Evolutionary conservation across 1,140 invertebrate genomes (phyloP).

Genomic region (Achroia grisella): DNA sequence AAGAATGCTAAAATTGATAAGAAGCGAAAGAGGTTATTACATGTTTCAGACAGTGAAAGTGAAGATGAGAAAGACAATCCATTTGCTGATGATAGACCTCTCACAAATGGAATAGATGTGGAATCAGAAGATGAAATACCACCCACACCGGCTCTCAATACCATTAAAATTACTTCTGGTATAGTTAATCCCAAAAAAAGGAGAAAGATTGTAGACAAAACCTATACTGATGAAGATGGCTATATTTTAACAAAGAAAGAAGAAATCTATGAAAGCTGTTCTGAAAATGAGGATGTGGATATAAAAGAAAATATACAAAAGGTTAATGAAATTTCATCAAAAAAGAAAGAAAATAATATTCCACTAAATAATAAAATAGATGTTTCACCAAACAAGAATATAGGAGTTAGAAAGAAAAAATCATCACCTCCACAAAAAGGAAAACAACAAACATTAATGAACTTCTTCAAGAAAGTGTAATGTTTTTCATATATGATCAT

Average conservation of each 20-base stretch:
- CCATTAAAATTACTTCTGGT: slow-evolving; percentile 55
- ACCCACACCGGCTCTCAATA: slow-evolving; percentile 47
- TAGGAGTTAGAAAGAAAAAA: slow-evolving; percentile 38
- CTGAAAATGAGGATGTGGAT: slow-evolving; percentile 44
- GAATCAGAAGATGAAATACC: slow-evolving; percentile 67
- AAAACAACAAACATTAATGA: slow-evolving; percentile 55
- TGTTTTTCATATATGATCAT: too few relatives aligned
- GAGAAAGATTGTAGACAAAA: slow-evolving; percentile 63
- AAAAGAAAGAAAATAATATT: slow-evolving; percentile 12
- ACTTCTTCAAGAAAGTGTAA: slow-evolving; percentile 50
- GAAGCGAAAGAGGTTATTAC: slow-evolving; percentile 56
- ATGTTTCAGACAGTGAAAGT: slow-evolving; percentile 63
- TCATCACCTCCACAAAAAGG: slow-evolving; percentile 50
- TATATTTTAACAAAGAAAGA: slow-evolving; percentile 61
- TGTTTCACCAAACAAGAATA: slow-evolving; percentile 34
- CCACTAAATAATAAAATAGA: slow-evolving; percentile 16
- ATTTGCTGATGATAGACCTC: slow-evolving; percentile 27
- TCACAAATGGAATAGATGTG: slow-evolving; percentile 7
- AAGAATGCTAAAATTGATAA: slow-evolving; percentile 55
- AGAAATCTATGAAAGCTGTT: slow-evolving; percentile 64
- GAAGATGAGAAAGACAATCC: slow-evolving; percentile 51
- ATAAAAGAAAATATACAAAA: slow-evolving; percentile 17
- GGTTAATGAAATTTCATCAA: slow-evolving; percentile 17
- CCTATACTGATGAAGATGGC: slow-evolving; percentile 61
- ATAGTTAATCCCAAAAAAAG: slow-evolving; percentile 59